Base-by-base conservation (phyloP, 2,888 invertebrate species). In the Aleiodes testaceus region DNA sequence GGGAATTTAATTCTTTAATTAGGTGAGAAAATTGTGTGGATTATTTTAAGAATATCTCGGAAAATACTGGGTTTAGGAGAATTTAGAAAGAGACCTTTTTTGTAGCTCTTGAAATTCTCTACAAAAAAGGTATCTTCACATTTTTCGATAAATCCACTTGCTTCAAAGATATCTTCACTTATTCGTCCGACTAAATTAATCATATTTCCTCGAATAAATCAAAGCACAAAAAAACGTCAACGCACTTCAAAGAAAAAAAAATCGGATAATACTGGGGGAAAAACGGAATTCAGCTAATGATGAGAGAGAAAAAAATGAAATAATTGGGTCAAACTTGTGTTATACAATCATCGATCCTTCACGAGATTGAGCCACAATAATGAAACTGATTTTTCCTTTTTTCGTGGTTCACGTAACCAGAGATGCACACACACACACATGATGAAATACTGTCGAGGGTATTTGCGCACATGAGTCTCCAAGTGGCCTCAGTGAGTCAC, bases 401-500 rank as follows among this genome's bases (percentile, higher is more conserved):
- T 36, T 36, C 36, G 84, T 81, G 83, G 83, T 83, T 81, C 83
- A 80, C 81, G 81, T 84, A 82, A 85, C 82, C 78, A 83, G 79
- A n/a, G 49, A 36, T 11, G 9, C 7, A 36, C 6, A 36, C 6
- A 36, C 9, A 36, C 26, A 44, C 49, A 55, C 77, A 77, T 79
- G 80, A 80, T 79, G 78, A 79, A 82, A 77, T 80, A 9, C 36
- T 81, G 81, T 82, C 77, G 84, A 81, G 81, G 80, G 81, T 81
- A 30, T 45, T 82, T 79, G 79, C 82, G 82, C 83, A 78, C 79
- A 82, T 82, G 81, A 81, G 78, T 81, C 79, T 77, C 78, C 76
- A 82, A 84, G 83, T 82, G 80, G 79, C 78, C 49, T 55, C 44
- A 76, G 77, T 84, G 84, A 83, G 81, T 85, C 84, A 84, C 84